Evolutionary conservation across 2,113 vertebrate genomes (phyloP).

Genomic region (Ciconia maguari): DNA sequence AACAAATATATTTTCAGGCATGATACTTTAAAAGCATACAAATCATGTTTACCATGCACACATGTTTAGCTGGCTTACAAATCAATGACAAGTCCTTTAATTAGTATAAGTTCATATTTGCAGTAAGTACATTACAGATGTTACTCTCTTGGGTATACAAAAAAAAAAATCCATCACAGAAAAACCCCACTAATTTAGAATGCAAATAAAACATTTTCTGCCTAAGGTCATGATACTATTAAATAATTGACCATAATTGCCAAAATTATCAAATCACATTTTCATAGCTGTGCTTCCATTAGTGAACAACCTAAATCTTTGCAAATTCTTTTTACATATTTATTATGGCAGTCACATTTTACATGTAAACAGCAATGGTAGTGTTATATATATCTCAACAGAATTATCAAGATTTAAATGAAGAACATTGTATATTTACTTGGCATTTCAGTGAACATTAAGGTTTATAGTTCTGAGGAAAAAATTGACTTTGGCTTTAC

Average conservation of each 20-base stretch:
- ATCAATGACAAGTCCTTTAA: not conserved
- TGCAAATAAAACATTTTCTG: not conserved
- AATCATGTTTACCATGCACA: not conserved
- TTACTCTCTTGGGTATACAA: not conserved
- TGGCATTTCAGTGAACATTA: constrained; percentile 26
- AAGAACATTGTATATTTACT: not conserved
- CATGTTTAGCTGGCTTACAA: not conserved
- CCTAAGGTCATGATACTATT: not conserved
- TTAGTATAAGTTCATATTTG: not conserved
- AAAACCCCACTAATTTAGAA: not conserved
- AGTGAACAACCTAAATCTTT: not conserved
- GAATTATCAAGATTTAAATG: not conserved
- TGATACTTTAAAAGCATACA: not conserved
- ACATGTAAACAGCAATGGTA: not conserved
- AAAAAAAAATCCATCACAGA: not conserved
- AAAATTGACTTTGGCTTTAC: constrained; percentile 51
- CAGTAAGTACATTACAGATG: not conserved
- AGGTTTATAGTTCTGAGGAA: constrained; percentile 26
- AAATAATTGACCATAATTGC: not conserved
- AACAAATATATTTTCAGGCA: not conserved
- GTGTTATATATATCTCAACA: not conserved
- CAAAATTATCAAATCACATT: not conserved
- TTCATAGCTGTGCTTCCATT: not conserved
- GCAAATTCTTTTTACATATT: not conserved
- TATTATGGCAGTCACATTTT: not conserved